Conservation (phyloP, 2,888 invertebrate species). For the Chloromyia formosa region DNA sequence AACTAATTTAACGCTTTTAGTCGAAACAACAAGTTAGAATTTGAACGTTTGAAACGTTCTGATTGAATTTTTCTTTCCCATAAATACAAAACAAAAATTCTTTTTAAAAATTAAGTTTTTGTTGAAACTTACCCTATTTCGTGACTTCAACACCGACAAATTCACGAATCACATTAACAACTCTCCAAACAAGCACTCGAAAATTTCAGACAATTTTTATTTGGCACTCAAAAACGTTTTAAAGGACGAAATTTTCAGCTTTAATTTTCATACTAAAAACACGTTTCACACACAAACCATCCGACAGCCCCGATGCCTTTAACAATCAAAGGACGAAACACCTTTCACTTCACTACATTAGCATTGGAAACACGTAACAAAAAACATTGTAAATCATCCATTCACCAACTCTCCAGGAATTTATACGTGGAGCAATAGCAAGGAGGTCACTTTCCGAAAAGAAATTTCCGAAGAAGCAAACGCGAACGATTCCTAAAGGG, state of each 20-base stretch:
- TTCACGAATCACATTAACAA: no score
- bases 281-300: background rate
- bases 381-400: slow-evolving; percentile 17
- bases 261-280: background rate
- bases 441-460: background rate
- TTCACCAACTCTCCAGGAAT: background rate
- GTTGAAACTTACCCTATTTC: no score
- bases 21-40: no score
- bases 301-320: background rate
- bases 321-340: background rate
- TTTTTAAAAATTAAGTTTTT: no score
- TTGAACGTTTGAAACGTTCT: no score
- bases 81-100: no score
- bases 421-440: background rate
- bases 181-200: no score
- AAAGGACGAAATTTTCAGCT: background rate
- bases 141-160: no score
- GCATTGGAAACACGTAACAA: background rate
- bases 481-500: background rate
- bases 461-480: background rate
- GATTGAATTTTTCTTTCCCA: no score
- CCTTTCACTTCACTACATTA: slow-evolving; percentile 9
- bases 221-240: slow-evolving; percentile 2
- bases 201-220: background rate
- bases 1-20: no score